A percentile compares a stretch with the other conserved stretches of the same genome.
Conservation (phyloP, 2,888 invertebrate species). For the Hypercompe scribonia region DNA sequence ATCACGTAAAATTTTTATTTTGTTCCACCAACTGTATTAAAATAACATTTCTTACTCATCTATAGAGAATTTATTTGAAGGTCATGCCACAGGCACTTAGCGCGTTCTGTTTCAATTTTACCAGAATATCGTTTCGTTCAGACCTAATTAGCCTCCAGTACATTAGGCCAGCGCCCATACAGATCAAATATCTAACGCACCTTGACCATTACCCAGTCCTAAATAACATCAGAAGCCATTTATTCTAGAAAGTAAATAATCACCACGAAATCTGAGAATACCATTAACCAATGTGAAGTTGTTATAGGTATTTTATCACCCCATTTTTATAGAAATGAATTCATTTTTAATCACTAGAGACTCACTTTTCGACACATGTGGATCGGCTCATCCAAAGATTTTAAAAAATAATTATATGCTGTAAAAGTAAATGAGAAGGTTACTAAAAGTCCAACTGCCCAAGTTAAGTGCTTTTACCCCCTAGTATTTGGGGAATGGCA, state of each 20-base stretch:
- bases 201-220: background rate
- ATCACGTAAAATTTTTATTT: no score
- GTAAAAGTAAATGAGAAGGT: no score
- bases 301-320: background rate
- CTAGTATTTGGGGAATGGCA: no score
- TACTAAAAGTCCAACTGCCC: no score
- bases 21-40: no score
- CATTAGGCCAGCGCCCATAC: background rate
- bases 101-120: background rate
- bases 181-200: constrained; percentile 1
- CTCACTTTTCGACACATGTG: background rate
- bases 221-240: background rate
- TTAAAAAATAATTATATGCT: no score
- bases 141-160: background rate
- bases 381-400: no score
- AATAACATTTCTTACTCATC: background rate
- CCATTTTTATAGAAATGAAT: background rate
- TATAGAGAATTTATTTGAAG: background rate
- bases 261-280: background rate
- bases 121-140: background rate
- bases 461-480: no score
- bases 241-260: background rate
- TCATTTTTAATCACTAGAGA: background rate
- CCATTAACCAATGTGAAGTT: background rate
- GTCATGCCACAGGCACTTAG: background rate